phyloP scores from a whole-genome alignment of 2,888 invertebrate species.

The Meganola albula region DNA sequence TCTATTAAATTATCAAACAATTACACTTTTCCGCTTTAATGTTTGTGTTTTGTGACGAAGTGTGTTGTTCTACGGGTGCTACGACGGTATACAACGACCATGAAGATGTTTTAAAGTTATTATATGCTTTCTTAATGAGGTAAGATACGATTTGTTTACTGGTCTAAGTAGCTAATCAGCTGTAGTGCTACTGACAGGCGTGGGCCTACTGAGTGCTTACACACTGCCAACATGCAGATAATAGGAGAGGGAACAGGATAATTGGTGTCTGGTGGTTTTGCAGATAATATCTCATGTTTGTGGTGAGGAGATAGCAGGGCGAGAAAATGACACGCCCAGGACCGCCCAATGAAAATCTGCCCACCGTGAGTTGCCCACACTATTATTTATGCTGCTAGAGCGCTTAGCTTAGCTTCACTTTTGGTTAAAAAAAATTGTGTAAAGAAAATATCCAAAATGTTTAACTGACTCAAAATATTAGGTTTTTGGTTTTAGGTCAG shows the following conservation, averaged over 20 bases:
- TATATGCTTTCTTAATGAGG: no score
- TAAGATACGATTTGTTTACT: conserved; percentile 26
- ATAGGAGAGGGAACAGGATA: conserved; percentile 18
- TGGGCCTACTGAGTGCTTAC: conserved; percentile 26
- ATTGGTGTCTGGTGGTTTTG: conserved; percentile 32
- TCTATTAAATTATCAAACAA: no score
- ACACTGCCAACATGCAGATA: conserved; percentile 36
- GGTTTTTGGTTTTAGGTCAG: no score
- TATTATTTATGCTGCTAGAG: no score
- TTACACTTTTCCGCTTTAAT: no score
- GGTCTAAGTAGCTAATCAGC: conserved; percentile 28
- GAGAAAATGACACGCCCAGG: conserved; percentile 74
- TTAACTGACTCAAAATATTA: no score
- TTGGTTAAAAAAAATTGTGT: no score
- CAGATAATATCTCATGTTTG: conserved; percentile 56
- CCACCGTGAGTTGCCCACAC: conserved; percentile 74
- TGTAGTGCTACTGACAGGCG: conserved; percentile 32
- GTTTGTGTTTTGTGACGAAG: conserved; percentile 22
- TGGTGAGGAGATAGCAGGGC: conserved; percentile 24
- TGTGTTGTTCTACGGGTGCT: no score
- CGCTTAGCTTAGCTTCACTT: no score
- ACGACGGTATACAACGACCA: no score
- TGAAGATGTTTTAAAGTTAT: no score
- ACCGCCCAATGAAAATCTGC: conserved; percentile 84
- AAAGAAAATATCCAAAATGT: no score